These are phyloP conservation scores for Mimachlamys varia DNA, from an alignment of 2,888 invertebrate genomes.

Conservation along the genomic window DNA sequence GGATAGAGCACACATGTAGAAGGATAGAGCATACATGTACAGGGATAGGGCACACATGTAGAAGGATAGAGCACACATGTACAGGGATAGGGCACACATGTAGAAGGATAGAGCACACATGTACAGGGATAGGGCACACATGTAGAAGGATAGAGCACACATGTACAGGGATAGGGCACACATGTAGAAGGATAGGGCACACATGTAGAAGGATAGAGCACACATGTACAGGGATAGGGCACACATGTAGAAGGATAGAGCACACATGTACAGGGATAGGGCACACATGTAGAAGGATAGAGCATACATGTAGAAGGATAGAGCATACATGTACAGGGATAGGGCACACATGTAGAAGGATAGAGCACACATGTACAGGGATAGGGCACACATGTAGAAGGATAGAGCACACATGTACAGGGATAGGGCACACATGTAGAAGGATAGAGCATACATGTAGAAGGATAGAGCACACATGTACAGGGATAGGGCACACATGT, in stretches of 20 bases:
- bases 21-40: neutral
- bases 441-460: too few relatives aligned
- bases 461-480: constrained; percentile 1
- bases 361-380: neutral
- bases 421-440: neutral
- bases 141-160: constrained; percentile 36
- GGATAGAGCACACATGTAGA: too few relatives aligned
- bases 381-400: too few relatives aligned
- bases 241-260: too few relatives aligned
- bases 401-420: neutral
- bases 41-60: too few relatives aligned
- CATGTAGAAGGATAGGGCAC: neutral
- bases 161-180: neutral
- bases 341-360: too few relatives aligned
- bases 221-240: neutral
- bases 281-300: neutral
- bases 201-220: constrained; percentile 38
- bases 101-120: constrained; percentile 23
- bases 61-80: neutral
- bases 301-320: too few relatives aligned
- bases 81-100: too few relatives aligned
- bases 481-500: too few relatives aligned
- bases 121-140: neutral
- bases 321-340: neutral
- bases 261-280: neutral